Evolutionary conservation across 2,797 vertebrate species (phyloP).

Genomic region (Acanthornis magna): DNA sequence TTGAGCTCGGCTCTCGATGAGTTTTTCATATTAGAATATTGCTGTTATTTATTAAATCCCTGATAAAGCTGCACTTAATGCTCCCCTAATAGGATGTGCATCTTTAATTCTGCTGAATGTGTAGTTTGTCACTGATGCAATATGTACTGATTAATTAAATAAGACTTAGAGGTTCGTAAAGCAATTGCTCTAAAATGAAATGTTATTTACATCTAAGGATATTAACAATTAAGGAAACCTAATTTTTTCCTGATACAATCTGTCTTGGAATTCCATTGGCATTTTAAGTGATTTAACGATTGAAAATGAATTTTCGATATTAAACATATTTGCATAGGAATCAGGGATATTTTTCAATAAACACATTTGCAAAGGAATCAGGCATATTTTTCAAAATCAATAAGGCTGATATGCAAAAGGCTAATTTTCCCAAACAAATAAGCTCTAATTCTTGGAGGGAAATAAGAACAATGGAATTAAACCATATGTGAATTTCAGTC

Average conservation of each 20-base stretch:
- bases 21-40: background rate
- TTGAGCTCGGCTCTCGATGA: background rate
- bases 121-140: conserved; percentile 31
- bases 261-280: conserved; percentile 5
- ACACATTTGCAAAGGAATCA: background rate
- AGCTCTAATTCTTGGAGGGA: background rate
- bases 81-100: background rate
- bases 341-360: background rate
- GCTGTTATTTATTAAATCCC: conserved; percentile 58
- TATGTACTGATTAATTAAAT: conserved; percentile 64
- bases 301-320: conserved; percentile 36
- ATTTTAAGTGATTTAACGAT: conserved; percentile 30
- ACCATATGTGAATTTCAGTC: rapidly evolving
- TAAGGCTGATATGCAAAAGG: background rate
- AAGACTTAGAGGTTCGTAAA: conserved; percentile 52
- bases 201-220: conserved; percentile 57
- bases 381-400: background rate
- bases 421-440: background rate
- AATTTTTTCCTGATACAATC: conserved; percentile 41
- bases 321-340: background rate
- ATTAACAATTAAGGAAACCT: conserved; percentile 45
- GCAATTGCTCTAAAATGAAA: conserved; percentile 45
- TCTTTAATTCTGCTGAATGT: conserved; percentile 39
- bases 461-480: background rate
- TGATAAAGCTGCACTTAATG: conserved; percentile 24